Percentiles rank a stretch among this genome's conserved stretches.
Evolutionary conservation across 2,113 vertebrate genomes (phyloP).

Genomic region (Saccopteryx leptura): DNA sequence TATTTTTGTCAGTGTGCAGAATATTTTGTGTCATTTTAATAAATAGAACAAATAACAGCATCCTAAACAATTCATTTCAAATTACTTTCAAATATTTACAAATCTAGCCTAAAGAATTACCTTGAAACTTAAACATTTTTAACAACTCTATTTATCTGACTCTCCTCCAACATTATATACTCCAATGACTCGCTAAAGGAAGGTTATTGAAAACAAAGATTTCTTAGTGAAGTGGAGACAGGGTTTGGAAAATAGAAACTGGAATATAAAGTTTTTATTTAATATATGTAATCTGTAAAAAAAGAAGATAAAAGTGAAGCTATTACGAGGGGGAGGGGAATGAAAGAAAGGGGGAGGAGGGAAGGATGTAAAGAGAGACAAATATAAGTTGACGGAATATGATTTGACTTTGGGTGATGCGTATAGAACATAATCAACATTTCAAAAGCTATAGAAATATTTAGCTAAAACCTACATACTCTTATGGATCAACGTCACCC

Average conservation of each 20-base stretch:
- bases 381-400: no score
- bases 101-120: not conserved
- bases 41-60: not conserved
- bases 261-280: not conserved
- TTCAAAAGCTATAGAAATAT: no score
- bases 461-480: no score
- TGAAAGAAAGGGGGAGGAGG: no score
- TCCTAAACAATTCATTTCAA: not conserved
- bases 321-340: no score
- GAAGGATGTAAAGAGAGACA: no score
- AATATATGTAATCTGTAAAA: not conserved
- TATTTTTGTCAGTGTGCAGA: not conserved
- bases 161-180: not conserved
- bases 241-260: constrained; percentile 22
- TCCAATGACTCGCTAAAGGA: not conserved
- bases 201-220: not conserved
- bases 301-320: not conserved
- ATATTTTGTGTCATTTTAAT: not conserved
- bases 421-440: no score
- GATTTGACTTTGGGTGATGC: no score
- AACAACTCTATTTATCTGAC: not conserved
- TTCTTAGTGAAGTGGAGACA: not conserved
- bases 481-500: no score
- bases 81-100: not conserved
- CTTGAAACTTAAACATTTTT: not conserved